Evolutionary conservation across 2,113 vertebrate species (phyloP).

Genomic region (Lampris incognitus): DNA sequence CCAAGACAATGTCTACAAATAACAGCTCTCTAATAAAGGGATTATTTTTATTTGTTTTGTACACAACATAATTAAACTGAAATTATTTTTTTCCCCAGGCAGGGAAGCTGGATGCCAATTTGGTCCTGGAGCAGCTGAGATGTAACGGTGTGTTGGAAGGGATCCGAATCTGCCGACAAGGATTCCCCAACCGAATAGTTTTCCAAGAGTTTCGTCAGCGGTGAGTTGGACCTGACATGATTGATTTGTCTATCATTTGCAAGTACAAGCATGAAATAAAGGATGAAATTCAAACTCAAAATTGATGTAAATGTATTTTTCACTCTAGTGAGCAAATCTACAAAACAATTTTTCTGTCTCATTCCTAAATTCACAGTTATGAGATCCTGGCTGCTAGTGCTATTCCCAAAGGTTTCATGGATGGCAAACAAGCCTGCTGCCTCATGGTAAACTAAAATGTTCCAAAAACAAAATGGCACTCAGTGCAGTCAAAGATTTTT

Average conservation of each 20-base stretch:
- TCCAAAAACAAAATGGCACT: neutral
- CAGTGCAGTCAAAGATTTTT: neutral
- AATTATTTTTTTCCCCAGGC: constrained; percentile 77
- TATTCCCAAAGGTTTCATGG: constrained; percentile 99
- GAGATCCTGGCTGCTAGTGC: constrained; percentile 94
- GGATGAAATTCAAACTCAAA: neutral
- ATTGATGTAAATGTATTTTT: neutral
- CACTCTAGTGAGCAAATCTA: neutral
- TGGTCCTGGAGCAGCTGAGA: constrained; percentile 95
- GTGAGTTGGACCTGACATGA: constrained; percentile 70
- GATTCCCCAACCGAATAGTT: constrained; percentile 97
- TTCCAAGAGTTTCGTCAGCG: constrained; percentile 99
- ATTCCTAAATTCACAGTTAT: constrained; percentile 80
- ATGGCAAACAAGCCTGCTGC: constrained; percentile 96
- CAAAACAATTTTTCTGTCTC: neutral
- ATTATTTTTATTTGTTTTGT: neutral
- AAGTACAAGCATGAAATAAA: neutral
- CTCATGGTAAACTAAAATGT: constrained; percentile 87
- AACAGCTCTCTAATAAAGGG: neutral
- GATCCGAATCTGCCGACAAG: constrained; percentile 97
- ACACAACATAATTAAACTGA: neutral
- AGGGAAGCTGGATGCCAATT: constrained; percentile 93
- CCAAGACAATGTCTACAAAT: neutral
- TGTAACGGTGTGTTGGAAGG: constrained; percentile 99
- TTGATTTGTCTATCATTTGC: neutral